A percentile compares a stretch with the other conserved stretches of the same genome.
These are phyloP conservation scores for Notodonta dromedarius DNA, from an alignment of 2,888 invertebrate species.

Conservation along the genomic window DNA sequence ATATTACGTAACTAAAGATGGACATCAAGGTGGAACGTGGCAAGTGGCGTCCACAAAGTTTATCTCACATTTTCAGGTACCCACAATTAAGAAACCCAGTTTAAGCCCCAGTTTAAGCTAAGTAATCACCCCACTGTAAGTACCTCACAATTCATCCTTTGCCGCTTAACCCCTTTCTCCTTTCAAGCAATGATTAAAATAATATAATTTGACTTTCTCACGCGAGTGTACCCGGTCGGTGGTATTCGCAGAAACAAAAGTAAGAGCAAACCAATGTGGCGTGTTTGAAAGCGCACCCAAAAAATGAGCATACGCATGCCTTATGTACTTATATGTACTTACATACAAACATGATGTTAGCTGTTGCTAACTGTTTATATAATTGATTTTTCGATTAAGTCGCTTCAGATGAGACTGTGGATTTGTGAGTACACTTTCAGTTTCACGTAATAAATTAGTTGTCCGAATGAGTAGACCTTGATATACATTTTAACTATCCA, in stretches of 20 bases:
- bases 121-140: too few species aligned
- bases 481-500: too few species aligned
- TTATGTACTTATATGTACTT: neutral
- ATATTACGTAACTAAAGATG: too few species aligned
- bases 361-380: neutral
- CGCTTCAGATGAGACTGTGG: neutral
- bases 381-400: neutral
- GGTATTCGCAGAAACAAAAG: slow-evolving; percentile 66
- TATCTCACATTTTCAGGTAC: too few species aligned
- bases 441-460: too few species aligned
- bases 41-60: too few species aligned
- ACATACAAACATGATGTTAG: neutral
- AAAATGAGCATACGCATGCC: slow-evolving; percentile 38
- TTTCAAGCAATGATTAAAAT: neutral
- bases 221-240: slow-evolving; percentile 53
- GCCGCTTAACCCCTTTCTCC: neutral
- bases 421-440: neutral
- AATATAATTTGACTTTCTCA: slow-evolving; percentile 26
- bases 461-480: too few species aligned
- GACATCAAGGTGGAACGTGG: too few species aligned
- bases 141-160: neutral
- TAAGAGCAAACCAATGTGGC: slow-evolving; percentile 61
- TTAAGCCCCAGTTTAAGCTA: too few species aligned
- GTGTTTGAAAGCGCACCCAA: slow-evolving; percentile 50
- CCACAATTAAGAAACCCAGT: too few species aligned